phyloP scores from a whole-genome alignment of 53 echinoderm and acorn worm species.

The Holothuria scabra region DNA sequence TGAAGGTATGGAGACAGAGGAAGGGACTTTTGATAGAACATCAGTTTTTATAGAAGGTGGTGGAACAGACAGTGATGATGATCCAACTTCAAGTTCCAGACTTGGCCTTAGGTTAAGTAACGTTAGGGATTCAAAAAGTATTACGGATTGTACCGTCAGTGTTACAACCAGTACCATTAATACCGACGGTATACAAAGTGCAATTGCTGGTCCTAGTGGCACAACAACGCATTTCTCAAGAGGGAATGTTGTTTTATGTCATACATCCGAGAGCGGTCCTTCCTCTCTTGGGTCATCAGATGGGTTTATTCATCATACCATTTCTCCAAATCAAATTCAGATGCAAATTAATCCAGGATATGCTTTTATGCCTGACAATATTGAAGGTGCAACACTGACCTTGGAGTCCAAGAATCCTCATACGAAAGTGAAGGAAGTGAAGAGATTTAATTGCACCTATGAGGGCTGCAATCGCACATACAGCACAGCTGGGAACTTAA shows the following conservation, averaged over 20 bases:
- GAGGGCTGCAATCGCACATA: conserved; percentile 84
- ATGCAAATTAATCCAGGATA: conserved; percentile 73
- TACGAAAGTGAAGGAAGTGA: conserved; percentile 82
- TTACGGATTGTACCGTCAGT: conserved; percentile 25
- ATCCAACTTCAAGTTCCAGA: no score
- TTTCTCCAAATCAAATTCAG: conserved; percentile 90
- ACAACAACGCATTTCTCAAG: background rate
- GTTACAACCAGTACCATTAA: conserved; percentile 7
- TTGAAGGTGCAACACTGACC: conserved; percentile 91
- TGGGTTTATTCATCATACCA: conserved; percentile 95
- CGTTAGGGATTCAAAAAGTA: background rate
- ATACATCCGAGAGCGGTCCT: background rate
- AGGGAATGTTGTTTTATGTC: background rate
- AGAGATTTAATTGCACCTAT: conserved; percentile 82
- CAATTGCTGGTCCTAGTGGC: background rate
- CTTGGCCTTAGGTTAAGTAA: background rate
- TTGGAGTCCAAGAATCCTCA: conserved; percentile 86
- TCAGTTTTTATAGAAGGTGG: conserved; percentile 67
- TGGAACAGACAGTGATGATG: conserved; percentile 20
- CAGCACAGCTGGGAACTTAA: conserved; percentile 94
- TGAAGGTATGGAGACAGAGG: conserved; percentile 60
- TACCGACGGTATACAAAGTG: background rate
- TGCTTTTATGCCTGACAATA: conserved; percentile 72
- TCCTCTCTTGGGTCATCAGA: conserved; percentile 42
- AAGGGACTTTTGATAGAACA: conserved; percentile 56